Evolutionary conservation across 2,888 invertebrate species (phyloP).

Genomic region (Hoplodrina ambigua): DNA sequence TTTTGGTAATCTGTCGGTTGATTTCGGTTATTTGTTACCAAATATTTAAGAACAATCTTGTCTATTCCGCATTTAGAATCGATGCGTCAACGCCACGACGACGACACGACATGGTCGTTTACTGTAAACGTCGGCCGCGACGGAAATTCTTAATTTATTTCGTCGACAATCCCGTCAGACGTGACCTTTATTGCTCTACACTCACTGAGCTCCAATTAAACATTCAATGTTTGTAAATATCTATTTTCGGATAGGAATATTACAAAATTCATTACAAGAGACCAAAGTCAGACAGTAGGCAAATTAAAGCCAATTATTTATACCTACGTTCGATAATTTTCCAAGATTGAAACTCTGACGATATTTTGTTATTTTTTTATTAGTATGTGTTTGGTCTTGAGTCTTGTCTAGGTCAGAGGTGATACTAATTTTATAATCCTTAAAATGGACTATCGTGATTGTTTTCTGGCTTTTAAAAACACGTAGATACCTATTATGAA

Average conservation of each 20-base stretch:
- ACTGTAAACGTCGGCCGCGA: constrained; percentile 40
- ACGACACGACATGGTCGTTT: constrained; percentile 42
- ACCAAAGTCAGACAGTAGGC: background rate
- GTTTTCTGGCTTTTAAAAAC: no score
- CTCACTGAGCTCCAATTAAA: constrained; percentile 55
- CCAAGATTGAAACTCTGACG: no score
- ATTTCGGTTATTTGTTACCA: background rate
- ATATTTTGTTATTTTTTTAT: no score
- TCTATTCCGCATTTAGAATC: background rate
- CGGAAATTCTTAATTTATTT: constrained; percentile 59
- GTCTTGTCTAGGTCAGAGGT: no score
- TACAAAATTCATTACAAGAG: background rate
- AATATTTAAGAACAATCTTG: background rate
- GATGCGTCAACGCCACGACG: constrained; percentile 11
- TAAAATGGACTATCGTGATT: no score
- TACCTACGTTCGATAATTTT: no score
- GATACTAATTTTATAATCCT: no score
- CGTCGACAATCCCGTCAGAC: constrained; percentile 48
- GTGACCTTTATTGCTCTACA: constrained; percentile 51
- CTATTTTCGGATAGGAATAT: constrained; percentile 11
- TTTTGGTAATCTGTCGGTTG: background rate
- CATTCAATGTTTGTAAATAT: constrained; percentile 27
- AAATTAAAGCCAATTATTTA: no score
- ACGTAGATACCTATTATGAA: no score
- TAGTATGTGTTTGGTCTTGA: no score